Base-by-base conservation (phyloP, 2,888 invertebrate genomes). In the Rosalia funebris region DNA sequence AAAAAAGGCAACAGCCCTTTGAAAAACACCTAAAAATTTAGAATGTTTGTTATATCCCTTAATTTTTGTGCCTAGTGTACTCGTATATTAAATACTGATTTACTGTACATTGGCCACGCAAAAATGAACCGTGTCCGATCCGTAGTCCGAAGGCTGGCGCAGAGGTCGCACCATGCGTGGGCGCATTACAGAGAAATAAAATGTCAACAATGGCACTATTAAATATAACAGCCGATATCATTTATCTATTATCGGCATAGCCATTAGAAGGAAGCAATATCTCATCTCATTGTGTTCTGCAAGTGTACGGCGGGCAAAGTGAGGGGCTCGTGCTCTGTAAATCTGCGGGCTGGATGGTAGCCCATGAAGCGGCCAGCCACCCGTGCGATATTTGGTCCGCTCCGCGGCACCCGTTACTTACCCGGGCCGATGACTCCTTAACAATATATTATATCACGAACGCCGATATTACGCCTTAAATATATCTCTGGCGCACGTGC, bases 331-430 rank as follows among this genome's bases (percentile, higher is more conserved):
- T 76, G 77, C 77, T 73, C 71, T 69, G 74, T 75, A 74, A 73
- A 75, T 76, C 72, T 71, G 65, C 63, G 64, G 68, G 66, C 70
- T 71, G 70, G 75, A 67, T 68, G 68, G 67, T 69, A 68, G 74
- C 65, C 3, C 68, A 73, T 71, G 71, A 75, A 70, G 71, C 70
- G 71, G 61, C 69, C 79, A 79, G 76, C 79, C 79, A 79, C 79
- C 79, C 79, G 79, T 79, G 75, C 76, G 76, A 78, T 78, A 79
- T 79, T 79, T 75, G 73, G 78, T 74, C 70, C 79, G 79, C 73
- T 79, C 78, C 66, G 73, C 69, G 73, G 78, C 78, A 76, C 72
- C 79, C 79, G 79, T 79, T 79, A 79, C 71, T 71, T 69, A 70
- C 73, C 65, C 67, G 73, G 78, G 79, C 75, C 79, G 79, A 79